Evolutionary conservation across 2,113 vertebrate genomes (phyloP), one percentile per base, ranked within the genome.

Genomic region (Perccottus glenii): DNA sequence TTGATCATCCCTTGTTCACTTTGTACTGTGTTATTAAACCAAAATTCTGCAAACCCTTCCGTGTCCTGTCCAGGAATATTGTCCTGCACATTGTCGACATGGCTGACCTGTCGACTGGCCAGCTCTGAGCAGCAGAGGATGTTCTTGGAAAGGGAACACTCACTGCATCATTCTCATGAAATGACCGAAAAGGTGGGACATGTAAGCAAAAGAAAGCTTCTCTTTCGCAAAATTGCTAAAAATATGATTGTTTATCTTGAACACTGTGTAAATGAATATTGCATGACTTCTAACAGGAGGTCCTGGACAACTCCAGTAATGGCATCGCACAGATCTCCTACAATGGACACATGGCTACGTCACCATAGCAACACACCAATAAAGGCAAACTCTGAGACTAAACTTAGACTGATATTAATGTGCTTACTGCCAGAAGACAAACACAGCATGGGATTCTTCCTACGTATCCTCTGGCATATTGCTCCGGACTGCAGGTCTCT

Each of bases 51-150:
- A 64, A 60, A 11, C 47, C 36, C 59, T 6, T 64, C 45, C 47
- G 43, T 59, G 11, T 66, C 60, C 68, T 43, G 10, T 72, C 16
- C 66, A 91, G 90, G 98, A 48, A 97, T 99, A 57, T 95, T 94
- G 35, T 95, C 94, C 49, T 98, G 97, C 85, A 98, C 97, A 3
- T 93, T 99, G 70, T 97, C 95, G 73, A 96, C 98, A 0, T 99
- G 98, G 98, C 94, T 99, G 75, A 99, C 97, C 6, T 99, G 98
- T 73, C 95, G 98, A 0, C 92, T 99, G 73, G 98, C 98, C 83
- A 98, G 97, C 92, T 98, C 95, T 5, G 98, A 99, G 85, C 98
- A 99, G 90, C 96, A 97, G 86, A 91, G 98, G 87, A 99, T 99
- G 98, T 99, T 99, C 88, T 93, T 97, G 11, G 98, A 99, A 89